Evolutionary conservation across 2,888 invertebrate genomes (phyloP).

Genomic region (Eledone cirrhosa): DNA sequence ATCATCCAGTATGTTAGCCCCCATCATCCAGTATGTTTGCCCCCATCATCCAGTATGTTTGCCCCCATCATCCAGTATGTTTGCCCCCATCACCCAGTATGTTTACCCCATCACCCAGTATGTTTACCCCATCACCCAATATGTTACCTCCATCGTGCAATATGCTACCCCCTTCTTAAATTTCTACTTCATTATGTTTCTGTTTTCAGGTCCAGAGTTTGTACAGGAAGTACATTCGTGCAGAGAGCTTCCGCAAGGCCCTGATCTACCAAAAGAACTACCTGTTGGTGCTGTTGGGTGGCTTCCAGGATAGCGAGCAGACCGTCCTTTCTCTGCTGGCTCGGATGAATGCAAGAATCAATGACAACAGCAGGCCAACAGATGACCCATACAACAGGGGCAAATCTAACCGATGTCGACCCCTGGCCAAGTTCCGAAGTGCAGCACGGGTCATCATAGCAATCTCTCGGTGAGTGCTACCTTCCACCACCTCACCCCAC

Average conservation of each 20-base stretch:
- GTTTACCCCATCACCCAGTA: too few species aligned
- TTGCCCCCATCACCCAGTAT: too few species aligned
- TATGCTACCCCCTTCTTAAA: too few species aligned
- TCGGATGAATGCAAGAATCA: conserved; percentile 63
- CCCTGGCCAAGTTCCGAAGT: conserved; percentile 53
- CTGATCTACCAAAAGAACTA: conserved; percentile 91
- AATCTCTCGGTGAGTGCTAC: conserved; percentile 46
- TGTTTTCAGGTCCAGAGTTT: conserved; percentile 58
- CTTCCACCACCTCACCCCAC: too few species aligned
- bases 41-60: too few species aligned
- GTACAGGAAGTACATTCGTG: conserved; percentile 75
- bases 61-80: too few species aligned
- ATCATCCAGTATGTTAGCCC: too few species aligned
- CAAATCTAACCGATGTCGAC: conserved; percentile 36
- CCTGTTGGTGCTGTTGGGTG: conserved; percentile 76
- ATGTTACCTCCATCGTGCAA: too few species aligned
- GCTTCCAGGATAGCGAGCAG: conserved; percentile 70
- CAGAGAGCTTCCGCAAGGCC: conserved; percentile 87
- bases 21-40: too few species aligned
- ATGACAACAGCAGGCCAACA: conserved; percentile 28
- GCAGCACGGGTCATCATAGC: conserved; percentile 57
- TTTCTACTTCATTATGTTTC: conserved; percentile 6
- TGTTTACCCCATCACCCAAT: too few species aligned
- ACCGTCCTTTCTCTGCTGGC: conserved; percentile 69
- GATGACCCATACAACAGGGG: conserved; percentile 36